phyloP scores from a whole-genome alignment of 2,888 invertebrate species.

The Onthophagus sagittarius region DNA sequence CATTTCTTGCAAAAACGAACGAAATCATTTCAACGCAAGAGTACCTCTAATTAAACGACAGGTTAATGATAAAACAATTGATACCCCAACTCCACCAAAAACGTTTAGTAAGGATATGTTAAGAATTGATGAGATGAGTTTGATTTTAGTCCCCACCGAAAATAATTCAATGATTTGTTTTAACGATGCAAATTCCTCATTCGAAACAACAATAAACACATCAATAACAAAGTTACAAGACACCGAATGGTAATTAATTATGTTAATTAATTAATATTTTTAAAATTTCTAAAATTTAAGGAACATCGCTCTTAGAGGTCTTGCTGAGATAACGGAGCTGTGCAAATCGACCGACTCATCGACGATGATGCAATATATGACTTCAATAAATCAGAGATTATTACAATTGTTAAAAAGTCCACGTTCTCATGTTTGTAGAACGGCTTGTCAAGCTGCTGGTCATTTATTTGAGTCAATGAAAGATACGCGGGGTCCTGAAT shows the following conservation, averaged over 20 bases:
- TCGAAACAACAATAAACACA: conserved; percentile 24
- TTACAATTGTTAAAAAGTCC: conserved; percentile 46
- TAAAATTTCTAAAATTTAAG: conserved; percentile 27
- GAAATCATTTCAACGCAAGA: not conserved
- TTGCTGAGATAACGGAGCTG: conserved; percentile 45
- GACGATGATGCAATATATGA: conserved; percentile 42
- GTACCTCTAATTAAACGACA: no score
- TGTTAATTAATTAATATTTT: not conserved
- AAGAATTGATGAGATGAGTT: conserved; percentile 26
- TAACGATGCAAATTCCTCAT: conserved; percentile 15
- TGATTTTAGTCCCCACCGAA: conserved; percentile 24
- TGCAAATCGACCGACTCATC: conserved; percentile 36
- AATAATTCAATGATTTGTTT: conserved; percentile 19
- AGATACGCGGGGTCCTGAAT: conserved; percentile 52
- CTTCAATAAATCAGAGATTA: conserved; percentile 43
- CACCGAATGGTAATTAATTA: conserved; percentile 36
- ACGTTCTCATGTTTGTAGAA: conserved; percentile 46
- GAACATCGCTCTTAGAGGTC: conserved; percentile 40
- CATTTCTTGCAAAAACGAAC: conserved; percentile 8
- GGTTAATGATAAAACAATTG: no score
- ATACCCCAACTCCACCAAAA: conserved; percentile 7
- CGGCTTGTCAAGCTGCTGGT: conserved; percentile 47
- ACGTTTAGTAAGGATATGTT: conserved; percentile 26
- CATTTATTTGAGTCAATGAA: conserved; percentile 46
- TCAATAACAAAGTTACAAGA: conserved; percentile 36